Conservation (phyloP, 2,888 invertebrate genomes). For the Neoscelio sp. region DNA sequence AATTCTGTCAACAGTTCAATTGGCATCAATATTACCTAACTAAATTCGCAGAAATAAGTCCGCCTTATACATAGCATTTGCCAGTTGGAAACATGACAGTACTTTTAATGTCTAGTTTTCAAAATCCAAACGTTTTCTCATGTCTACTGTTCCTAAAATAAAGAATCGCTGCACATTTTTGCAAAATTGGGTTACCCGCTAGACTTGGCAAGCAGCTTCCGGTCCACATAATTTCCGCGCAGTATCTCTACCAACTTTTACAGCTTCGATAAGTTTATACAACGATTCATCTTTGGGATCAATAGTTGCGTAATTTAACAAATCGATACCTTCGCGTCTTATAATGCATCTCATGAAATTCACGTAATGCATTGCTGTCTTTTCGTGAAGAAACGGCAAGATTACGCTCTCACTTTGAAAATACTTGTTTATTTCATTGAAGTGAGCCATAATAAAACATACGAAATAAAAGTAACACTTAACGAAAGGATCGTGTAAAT, state of each 20-base stretch:
- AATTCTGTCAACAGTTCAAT: background rate
- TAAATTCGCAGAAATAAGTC: slow-evolving; percentile 11
- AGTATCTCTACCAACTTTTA: too few relatives aligned
- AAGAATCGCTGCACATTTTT: background rate
- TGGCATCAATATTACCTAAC: background rate
- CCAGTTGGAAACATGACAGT: slow-evolving; percentile 8
- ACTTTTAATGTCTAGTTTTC: background rate
- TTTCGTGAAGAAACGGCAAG: slow-evolving; percentile 44
- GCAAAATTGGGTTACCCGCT: background rate
- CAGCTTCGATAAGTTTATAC: too few relatives aligned
- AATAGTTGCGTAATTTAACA: background rate
- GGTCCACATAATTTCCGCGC: background rate
- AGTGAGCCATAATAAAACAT: slow-evolving; percentile 53
- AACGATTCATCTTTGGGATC: background rate
- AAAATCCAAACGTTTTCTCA: slow-evolving; percentile 18
- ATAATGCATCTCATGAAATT: slow-evolving; percentile 1
- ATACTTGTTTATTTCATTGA: slow-evolving; percentile 59
- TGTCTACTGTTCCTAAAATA: background rate
- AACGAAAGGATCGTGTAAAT: slow-evolving; percentile 66
- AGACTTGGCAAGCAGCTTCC: background rate
- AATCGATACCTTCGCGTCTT: background rate
- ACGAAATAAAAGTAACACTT: slow-evolving; percentile 67
- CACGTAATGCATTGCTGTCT: slow-evolving; percentile 1
- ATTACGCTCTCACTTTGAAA: slow-evolving; percentile 63
- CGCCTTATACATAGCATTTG: slow-evolving; percentile 2